These are phyloP conservation scores for Daubentonia madagascariensis DNA, from an alignment of 2,113 vertebrate species.

Conservation along the genomic window DNA sequence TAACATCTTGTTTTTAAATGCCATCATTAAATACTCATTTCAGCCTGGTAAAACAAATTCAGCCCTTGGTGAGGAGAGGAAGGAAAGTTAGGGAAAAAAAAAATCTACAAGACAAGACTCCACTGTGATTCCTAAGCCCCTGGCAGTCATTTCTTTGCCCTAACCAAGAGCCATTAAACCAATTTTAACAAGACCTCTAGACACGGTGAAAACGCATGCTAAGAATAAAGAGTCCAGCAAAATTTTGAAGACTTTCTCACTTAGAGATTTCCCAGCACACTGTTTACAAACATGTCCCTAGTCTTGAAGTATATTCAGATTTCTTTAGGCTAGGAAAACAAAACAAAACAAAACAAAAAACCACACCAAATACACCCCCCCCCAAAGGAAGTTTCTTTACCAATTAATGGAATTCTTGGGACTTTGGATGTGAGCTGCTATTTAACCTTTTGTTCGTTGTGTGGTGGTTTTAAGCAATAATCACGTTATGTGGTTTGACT, in stretches of 20 bases:
- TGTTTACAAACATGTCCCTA: neutral
- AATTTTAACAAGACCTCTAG: conserved; percentile 18
- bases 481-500: neutral
- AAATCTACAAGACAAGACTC: neutral
- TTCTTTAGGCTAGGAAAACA: neutral
- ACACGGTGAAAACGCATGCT: neutral
- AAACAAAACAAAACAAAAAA: neutral
- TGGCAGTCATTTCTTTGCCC: neutral
- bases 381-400: neutral
- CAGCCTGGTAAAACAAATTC: conserved; percentile 66
- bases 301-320: conserved; percentile 6
- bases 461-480: neutral
- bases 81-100: neutral
- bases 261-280: neutral
- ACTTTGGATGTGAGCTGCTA: neutral
- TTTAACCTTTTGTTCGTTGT: neutral
- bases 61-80: neutral
- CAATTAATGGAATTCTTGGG: neutral
- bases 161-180: conserved; percentile 1
- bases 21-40: conserved; percentile 76
- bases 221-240: neutral
- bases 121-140: neutral
- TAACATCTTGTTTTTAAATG: conserved; percentile 67
- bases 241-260: conserved; percentile 36
- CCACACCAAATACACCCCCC: neutral